Evolutionary conservation across 2,888 invertebrate species (phyloP), one percentile per base, ranked within the genome.

Genomic region (Malthinus flaveolus): DNA sequence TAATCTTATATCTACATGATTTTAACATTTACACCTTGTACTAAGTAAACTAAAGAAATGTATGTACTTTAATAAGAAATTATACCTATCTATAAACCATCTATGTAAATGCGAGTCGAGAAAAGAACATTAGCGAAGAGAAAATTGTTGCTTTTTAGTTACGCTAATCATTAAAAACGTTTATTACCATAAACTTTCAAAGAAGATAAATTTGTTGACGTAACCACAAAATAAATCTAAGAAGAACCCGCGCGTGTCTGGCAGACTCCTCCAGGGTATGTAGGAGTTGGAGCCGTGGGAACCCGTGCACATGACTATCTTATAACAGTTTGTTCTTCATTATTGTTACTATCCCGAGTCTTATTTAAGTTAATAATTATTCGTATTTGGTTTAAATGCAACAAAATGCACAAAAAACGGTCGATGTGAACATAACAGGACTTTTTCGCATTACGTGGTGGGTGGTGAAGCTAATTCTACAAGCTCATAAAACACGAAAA

Each of bases 221-320:
- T 67, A 54, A 49, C 62, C 11, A 39, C 15, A 56, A 47, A 59
- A 53, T 33, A 13, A 23, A 52, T 23, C 23, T 23, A 23, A 45
- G 48, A 52, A 63, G 54, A 58, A 58, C 46, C 37, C 71, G 73
- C 76, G 75, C 76, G 76, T 76, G 76, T 76, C 76, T 74, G 72
- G 72, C 73, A 70, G 72, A 74, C 73, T 73, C 75, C 75, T 73
- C 67, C 69, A 70, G 75, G 76, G 74, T 73, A 74, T 71, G 76
- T 75, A 76, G 76, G 75, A 73, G 68, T 64, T 64, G 54, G 44
- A 55, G 62, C 67, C 68, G 68, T 68, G 68, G 70, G 68, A 70
- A 68, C 66, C 65, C 68, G 62, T 62, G 66, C 62, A 63, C 56
- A 60, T 54, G 65, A 64, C 49, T 62, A 62, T 61, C 23, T 23